These are phyloP conservation scores for Caiman crocodilus DNA, from an alignment of 2,797 vertebrate species.

Conservation along the genomic window DNA sequence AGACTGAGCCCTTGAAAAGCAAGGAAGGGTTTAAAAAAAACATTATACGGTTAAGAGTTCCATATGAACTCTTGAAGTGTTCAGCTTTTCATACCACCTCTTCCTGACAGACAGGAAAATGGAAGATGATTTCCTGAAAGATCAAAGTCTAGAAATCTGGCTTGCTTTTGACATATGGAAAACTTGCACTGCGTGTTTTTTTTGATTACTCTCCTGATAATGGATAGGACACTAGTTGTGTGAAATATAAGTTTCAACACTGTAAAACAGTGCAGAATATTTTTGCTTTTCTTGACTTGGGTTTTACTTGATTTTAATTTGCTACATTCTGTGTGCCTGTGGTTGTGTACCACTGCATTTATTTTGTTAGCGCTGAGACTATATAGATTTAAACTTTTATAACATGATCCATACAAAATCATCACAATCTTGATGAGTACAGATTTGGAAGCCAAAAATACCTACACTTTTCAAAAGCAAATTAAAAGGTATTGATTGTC, in stretches of 20 bases:
- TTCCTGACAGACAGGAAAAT: neutral
- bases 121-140: neutral
- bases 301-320: neutral
- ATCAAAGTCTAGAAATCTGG: neutral
- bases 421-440: neutral
- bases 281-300: neutral
- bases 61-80: neutral
- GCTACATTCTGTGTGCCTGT: neutral
- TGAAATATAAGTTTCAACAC: neutral
- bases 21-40: neutral
- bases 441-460: neutral
- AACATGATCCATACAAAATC: neutral
- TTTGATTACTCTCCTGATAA: no score
- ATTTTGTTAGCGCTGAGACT: neutral
- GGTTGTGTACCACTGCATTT: neutral
- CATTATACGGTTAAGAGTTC: neutral
- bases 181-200: no score
- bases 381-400: neutral
- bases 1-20: neutral
- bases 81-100: neutral
- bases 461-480: neutral
- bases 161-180: no score
- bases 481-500: neutral
- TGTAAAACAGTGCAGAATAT: neutral
- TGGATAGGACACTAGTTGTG: neutral